These are phyloP conservation scores for Sphyrna mokarran DNA, from an alignment of 2,113 vertebrate genomes.

Conservation along the genomic window DNA sequence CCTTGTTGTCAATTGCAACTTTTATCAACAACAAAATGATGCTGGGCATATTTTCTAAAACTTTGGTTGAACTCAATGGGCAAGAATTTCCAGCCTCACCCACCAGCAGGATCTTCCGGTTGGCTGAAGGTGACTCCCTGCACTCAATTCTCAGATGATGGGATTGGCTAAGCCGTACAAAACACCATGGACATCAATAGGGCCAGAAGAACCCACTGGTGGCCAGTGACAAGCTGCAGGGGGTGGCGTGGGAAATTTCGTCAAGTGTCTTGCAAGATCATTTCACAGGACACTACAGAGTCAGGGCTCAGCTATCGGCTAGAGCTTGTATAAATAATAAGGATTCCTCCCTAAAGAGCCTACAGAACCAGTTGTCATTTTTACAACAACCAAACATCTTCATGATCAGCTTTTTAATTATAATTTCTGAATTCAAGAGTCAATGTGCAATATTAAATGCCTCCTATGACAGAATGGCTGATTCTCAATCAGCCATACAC, in stretches of 20 bases:
- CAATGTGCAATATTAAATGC: too few relatives aligned
- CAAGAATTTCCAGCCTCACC: too few relatives aligned
- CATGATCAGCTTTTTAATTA: not conserved
- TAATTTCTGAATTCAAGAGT: not conserved
- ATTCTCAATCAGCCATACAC: too few relatives aligned
- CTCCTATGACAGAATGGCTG: too few relatives aligned
- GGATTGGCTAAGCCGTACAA: too few relatives aligned
- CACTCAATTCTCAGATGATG: too few relatives aligned
- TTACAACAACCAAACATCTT: not conserved
- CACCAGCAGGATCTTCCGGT: too few relatives aligned
- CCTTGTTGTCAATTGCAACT: not conserved
- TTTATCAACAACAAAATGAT: not conserved
- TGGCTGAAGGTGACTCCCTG: too few relatives aligned
- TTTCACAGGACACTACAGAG: not conserved
- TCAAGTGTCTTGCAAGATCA: not conserved
- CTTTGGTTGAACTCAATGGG: not conserved
- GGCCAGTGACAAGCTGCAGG: too few relatives aligned
- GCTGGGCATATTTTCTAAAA: not conserved
- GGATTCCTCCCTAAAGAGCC: not conserved
- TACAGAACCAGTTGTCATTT: not conserved
- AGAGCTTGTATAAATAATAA: not conserved
- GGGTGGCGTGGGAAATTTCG: too few relatives aligned
- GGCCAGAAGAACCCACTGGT: too few relatives aligned
- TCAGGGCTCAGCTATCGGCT: not conserved
- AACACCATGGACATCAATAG: too few relatives aligned